Conservation (phyloP, 2,888 invertebrate species). For the Dorcus hopei region DNA sequence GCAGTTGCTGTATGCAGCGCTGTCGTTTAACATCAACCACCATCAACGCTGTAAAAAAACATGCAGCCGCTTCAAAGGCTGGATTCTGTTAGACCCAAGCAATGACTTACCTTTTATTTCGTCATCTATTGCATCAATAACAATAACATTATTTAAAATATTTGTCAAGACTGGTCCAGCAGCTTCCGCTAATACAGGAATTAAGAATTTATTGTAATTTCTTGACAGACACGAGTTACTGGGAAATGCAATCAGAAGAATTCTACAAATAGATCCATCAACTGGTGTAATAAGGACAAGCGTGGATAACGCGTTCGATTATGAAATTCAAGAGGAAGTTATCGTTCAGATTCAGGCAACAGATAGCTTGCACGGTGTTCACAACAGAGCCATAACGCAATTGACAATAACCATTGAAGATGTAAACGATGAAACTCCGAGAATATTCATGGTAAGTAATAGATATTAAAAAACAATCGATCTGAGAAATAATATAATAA, state of each 20-base stretch:
- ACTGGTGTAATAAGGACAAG: conserved; percentile 60
- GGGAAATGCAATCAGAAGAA: conserved; percentile 46
- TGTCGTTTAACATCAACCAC: too few relatives aligned
- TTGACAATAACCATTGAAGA: conserved; percentile 62
- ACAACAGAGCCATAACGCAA: conserved; percentile 54
- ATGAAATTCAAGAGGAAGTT: conserved; percentile 57
- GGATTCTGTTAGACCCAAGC: too few relatives aligned
- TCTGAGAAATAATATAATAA: too few relatives aligned
- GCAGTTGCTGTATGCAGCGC: too few relatives aligned
- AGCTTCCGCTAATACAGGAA: too few relatives aligned
- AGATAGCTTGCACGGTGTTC: conserved; percentile 41
- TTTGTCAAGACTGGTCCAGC: too few relatives aligned
- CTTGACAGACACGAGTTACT: conserved; percentile 54
- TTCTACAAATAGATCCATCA: conserved; percentile 50
- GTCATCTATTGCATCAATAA: too few relatives aligned
- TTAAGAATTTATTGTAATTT: too few relatives aligned
- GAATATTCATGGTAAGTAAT: conserved; percentile 56
- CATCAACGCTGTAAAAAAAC: too few relatives aligned
- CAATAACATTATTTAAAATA: too few relatives aligned
- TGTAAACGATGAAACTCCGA: conserved; percentile 72
- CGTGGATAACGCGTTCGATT: conserved; percentile 57
- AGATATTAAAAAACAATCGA: background rate
- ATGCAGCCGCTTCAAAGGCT: too few relatives aligned
- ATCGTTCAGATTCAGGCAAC: conserved; percentile 48
- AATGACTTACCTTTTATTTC: too few relatives aligned